Conservation (phyloP, 2,113 vertebrate species). For the Cariama cristata region DNA sequence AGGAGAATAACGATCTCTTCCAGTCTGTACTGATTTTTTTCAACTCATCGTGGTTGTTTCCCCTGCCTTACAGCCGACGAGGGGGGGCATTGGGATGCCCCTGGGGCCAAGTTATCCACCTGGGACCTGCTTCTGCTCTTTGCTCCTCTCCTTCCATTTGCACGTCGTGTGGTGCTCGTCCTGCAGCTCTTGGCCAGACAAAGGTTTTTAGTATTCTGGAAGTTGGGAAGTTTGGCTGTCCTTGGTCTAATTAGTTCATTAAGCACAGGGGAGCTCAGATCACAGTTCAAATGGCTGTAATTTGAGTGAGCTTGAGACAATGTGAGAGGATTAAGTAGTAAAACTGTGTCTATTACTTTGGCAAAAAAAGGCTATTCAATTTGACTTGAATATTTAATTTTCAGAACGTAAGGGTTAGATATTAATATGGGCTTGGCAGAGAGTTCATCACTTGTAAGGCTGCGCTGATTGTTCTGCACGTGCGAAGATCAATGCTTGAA, state of each 20-base stretch:
- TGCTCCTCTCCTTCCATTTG: neutral
- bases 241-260: conserved; percentile 36
- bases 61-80: neutral
- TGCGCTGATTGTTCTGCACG: neutral
- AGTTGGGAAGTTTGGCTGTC: conserved; percentile 17
- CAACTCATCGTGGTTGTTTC: neutral
- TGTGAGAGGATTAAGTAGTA: conserved; percentile 17
- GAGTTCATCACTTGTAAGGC: neutral
- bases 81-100: neutral
- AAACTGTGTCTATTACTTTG: conserved; percentile 18
- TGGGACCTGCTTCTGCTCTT: neutral
- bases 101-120: neutral
- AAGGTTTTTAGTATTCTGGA: conserved; percentile 4
- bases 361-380: neutral
- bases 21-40: neutral
- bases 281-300: conserved; percentile 22
- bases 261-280: conserved; percentile 38
- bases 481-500: conserved; percentile 38
- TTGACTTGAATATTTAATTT: conserved; percentile 46
- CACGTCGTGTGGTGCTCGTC: fast-evolving
- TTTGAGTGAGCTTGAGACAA: conserved; percentile 37
- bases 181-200: neutral
- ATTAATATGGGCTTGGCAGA: conserved; percentile 27
- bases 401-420: neutral
- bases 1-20: neutral